Evolutionary conservation across 2,888 invertebrate genomes (phyloP).

Genomic region (Dichetophora obliterata): DNA sequence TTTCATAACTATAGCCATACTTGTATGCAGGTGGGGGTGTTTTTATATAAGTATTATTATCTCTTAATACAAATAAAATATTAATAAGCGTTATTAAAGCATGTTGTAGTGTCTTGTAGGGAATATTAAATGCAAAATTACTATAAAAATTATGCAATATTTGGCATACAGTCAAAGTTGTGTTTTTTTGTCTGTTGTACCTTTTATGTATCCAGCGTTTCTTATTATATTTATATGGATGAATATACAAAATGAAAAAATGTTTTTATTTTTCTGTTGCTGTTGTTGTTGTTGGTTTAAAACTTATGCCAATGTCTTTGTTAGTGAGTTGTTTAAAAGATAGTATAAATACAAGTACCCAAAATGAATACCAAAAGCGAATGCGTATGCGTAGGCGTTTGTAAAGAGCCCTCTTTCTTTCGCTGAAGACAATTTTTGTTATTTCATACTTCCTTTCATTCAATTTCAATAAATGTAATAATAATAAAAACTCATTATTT

Average conservation of each 20-base stretch:
- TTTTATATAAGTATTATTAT: too few species aligned
- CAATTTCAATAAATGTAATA: constrained; percentile 54
- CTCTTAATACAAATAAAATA: neutral
- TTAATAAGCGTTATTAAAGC: neutral
- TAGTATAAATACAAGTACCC: neutral
- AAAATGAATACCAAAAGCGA: constrained; percentile 12
- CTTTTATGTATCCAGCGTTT: constrained; percentile 6
- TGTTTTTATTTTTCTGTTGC: constrained; percentile 46
- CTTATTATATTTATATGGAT: constrained; percentile 49
- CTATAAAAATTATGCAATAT: neutral
- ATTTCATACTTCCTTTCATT: constrained; percentile 48
- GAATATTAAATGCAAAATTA: neutral
- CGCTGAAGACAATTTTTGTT: neutral
- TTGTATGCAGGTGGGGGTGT: too few species aligned
- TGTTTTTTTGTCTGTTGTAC: constrained; percentile 7
- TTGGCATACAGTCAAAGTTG: neutral
- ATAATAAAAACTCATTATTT: constrained; percentile 38
- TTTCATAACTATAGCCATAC: too few species aligned
- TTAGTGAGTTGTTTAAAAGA: constrained; percentile 2
- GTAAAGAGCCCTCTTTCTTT: too few species aligned
- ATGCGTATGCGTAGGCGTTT: constrained; percentile 4
- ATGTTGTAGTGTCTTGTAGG: neutral
- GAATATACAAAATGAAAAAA: constrained; percentile 62
- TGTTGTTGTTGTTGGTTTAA: constrained; percentile 6
- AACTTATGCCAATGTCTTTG: neutral